Conservation (phyloP, 2,888 invertebrate species). For the Tenthredo distinguenda region DNA sequence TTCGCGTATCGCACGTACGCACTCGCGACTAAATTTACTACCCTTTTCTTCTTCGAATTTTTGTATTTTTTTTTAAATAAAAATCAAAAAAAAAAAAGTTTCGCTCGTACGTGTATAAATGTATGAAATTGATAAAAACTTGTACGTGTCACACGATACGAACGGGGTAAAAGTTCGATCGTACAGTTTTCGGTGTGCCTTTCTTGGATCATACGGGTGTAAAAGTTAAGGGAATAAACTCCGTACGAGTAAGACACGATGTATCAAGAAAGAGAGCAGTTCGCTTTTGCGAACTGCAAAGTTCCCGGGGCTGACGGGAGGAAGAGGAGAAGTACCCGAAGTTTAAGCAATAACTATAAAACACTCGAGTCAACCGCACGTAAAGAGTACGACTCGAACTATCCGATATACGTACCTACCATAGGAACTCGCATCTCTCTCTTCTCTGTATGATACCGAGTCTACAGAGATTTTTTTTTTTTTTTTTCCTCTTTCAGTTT, state of each 20-base stretch:
- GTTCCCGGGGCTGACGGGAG: slow-evolving; percentile 10
- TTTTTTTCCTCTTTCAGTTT: too few relatives aligned
- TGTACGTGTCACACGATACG: too few relatives aligned
- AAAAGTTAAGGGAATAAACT: slow-evolving; percentile 1
- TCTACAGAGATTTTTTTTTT: too few relatives aligned
- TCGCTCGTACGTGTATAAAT: too few relatives aligned
- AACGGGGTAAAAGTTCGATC: background rate
- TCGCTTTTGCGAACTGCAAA: slow-evolving; percentile 11
- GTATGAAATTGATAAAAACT: too few relatives aligned
- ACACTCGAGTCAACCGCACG: slow-evolving; percentile 22
- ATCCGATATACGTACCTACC: background rate
- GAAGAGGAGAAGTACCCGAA: background rate
- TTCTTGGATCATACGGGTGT: background rate
- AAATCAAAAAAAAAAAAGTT: too few relatives aligned
- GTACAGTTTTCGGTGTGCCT: background rate
- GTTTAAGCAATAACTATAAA: slow-evolving; percentile 46
- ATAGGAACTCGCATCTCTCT: background rate
- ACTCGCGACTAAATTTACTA: background rate
- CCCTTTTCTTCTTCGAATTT: too few relatives aligned
- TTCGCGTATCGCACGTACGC: too few relatives aligned
- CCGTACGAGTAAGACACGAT: background rate
- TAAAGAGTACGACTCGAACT: background rate
- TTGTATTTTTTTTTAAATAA: too few relatives aligned
- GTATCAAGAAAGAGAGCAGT: slow-evolving; percentile 10
- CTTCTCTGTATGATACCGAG: too few relatives aligned